Base-by-base conservation (phyloP, 2,888 invertebrate species). In the Cantharis flavilabris region DNA sequence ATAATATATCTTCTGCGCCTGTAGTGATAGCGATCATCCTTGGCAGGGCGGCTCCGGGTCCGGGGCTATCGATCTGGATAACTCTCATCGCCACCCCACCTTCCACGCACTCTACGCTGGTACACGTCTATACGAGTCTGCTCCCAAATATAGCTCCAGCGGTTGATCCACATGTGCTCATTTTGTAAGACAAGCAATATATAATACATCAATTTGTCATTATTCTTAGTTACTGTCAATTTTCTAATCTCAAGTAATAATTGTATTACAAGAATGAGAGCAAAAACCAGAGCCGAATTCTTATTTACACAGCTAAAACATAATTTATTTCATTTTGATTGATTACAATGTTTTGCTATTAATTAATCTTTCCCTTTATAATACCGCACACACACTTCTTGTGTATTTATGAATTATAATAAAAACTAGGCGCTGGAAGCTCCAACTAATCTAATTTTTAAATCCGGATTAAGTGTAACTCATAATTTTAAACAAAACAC, bases 1-100 rank as follows among this genome's bases (percentile, higher is more conserved):
- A 81, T 83, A 81, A 82, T 83, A 83, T 83, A 83, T 83, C 83
- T 82, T 81, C 76, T 80, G 79, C 79, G 82, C 81, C 82, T 82
- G 81, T 82, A 81, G 81, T 80, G 83, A 83, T 83, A 83, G 83
- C 80, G 79, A 82, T 82, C 82, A 79, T 80, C 78, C 81, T 83
- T 81, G 81, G 82, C 82, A 82, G 81, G 81, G 81, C 81, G 83
- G 81, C 81, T 79, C 79, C 81, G 76, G 75, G 79, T 78, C 77
- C 79, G 76, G 77, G 49, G 75, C 78, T 81, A 81, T 81, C 80
- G 81, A 81, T 81, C 81, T 75, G 72, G 73, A 70, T 72, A 49
- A 30, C 79, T 78, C 78, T 80, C 80, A 75, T 78, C 78, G 81
- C 76, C 75, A 79, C 80, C 81, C 80, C 76, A 77, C 79, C 79